Conservation (phyloP, 2,797 vertebrate genomes). For the Acanthurus tractus region DNA sequence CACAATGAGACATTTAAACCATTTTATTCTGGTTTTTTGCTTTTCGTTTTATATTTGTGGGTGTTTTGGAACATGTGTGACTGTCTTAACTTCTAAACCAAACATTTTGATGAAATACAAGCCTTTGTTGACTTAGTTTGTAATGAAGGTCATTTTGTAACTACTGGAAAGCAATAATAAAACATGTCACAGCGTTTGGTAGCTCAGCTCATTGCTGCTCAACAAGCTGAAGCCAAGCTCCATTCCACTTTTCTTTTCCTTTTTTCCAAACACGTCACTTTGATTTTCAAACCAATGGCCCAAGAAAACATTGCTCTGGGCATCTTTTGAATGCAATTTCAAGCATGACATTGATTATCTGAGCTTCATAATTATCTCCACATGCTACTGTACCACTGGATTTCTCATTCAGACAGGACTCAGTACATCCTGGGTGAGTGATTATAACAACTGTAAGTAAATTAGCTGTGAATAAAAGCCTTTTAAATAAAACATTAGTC, state of each 20-base stretch:
- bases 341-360: slow-evolving; percentile 82
- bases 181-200: slow-evolving; percentile 55
- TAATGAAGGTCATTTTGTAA: slow-evolving; percentile 58
- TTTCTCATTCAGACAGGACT: slow-evolving; percentile 53
- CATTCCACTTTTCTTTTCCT: slow-evolving; percentile 24
- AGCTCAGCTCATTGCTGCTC: slow-evolving; percentile 36
- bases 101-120: slow-evolving; percentile 73
- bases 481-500: slow-evolving; percentile 72
- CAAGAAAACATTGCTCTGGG: slow-evolving; percentile 68
- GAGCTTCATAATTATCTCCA: slow-evolving; percentile 82
- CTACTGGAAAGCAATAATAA: slow-evolving; percentile 58
- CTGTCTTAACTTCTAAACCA: slow-evolving; percentile 54
- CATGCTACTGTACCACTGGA: slow-evolving; percentile 74
- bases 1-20: slow-evolving; percentile 50
- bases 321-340: slow-evolving; percentile 69
- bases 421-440: slow-evolving; percentile 58
- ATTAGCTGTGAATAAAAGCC: slow-evolving; percentile 81
- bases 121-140: slow-evolving; percentile 53
- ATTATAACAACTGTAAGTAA: slow-evolving; percentile 78
- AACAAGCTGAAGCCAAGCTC: slow-evolving; percentile 38
- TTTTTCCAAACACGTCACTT: slow-evolving; percentile 60
- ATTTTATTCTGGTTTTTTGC: slow-evolving; percentile 27
- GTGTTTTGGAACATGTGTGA: slow-evolving; percentile 47
- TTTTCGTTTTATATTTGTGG: slow-evolving; percentile 37
- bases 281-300: slow-evolving; percentile 70